phyloP scores from a whole-genome alignment of 2,113 vertebrate genomes.

The Oreochromis spilurus region DNA sequence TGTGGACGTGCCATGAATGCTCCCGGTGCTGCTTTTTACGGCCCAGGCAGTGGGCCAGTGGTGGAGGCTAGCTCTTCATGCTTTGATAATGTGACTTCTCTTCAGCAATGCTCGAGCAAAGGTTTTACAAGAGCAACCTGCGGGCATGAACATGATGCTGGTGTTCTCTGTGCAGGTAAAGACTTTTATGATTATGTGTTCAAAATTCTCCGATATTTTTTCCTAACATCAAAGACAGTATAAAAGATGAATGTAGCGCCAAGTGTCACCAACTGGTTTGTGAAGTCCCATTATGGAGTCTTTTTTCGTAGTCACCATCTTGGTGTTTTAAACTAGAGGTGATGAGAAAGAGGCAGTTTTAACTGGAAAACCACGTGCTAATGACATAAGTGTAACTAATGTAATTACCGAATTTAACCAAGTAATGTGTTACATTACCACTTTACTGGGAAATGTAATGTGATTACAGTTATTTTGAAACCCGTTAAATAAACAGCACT shows the following conservation, averaged over 20 bases:
- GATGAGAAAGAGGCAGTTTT: background rate
- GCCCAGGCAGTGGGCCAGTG: conserved; percentile 35
- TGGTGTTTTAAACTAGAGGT: background rate
- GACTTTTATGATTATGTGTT: background rate
- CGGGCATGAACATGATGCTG: conserved; percentile 38
- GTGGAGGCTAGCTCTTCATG: conserved; percentile 25
- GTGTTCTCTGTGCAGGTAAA: conserved; percentile 49
- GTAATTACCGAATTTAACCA: background rate
- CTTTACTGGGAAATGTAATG: background rate
- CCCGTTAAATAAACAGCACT: background rate
- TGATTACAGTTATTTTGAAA: background rate
- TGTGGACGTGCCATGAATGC: conserved; percentile 36
- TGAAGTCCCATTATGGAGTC: background rate
- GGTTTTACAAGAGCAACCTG: conserved; percentile 40
- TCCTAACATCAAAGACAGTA: background rate
- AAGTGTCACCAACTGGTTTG: background rate
- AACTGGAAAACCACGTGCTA: background rate
- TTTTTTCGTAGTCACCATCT: background rate
- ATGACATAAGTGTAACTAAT: background rate
- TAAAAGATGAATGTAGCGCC: background rate
- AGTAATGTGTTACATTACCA: background rate
- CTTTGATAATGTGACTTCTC: conserved; percentile 20
- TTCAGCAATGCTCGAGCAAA: conserved; percentile 22
- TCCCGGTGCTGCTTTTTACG: background rate
- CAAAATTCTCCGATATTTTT: background rate